These are phyloP conservation scores for Siderastrea siderea DNA, from an alignment of 92 coral and sea anemone species.

Conservation along the genomic window DNA sequence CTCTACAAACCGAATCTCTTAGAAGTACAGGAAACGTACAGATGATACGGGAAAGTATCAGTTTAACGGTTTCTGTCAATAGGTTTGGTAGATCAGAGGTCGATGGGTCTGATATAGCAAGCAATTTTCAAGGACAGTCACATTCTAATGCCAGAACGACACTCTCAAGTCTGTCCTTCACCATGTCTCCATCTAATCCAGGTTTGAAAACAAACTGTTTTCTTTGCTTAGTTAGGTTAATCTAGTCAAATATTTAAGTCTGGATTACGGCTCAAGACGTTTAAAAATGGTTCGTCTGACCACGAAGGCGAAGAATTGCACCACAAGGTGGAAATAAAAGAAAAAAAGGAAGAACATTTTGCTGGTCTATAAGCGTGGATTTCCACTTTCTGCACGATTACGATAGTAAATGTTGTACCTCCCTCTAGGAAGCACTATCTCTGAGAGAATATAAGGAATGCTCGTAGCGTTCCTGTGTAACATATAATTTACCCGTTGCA, in stretches of 20 bases:
- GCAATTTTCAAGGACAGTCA: not conserved
- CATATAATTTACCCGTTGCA: too few species aligned
- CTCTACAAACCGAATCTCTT: not conserved
- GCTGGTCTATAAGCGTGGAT: too few species aligned
- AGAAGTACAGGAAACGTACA: too few species aligned
- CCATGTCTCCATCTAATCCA: slow-evolving; percentile 9
- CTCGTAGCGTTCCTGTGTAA: not conserved
- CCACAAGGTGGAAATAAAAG: too few species aligned
- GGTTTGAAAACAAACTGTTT: not conserved
- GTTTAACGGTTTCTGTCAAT: not conserved
- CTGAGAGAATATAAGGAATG: too few species aligned
- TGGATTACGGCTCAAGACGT: not conserved
- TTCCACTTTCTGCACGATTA: too few species aligned
- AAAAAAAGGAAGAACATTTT: too few species aligned
- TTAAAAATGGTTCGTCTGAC: too few species aligned
- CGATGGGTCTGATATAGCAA: not conserved
- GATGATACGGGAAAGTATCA: not conserved
- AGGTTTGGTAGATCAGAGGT: not conserved
- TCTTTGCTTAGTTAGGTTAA: not conserved
- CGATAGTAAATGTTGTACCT: too few species aligned
- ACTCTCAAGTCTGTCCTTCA: not conserved
- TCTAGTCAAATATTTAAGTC: not conserved
- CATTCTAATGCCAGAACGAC: not conserved
- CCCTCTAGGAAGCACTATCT: too few species aligned
- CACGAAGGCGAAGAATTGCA: too few species aligned